phyloP scores from a whole-genome alignment of 2,888 invertebrate genomes.

The Odontothrips loti region DNA sequence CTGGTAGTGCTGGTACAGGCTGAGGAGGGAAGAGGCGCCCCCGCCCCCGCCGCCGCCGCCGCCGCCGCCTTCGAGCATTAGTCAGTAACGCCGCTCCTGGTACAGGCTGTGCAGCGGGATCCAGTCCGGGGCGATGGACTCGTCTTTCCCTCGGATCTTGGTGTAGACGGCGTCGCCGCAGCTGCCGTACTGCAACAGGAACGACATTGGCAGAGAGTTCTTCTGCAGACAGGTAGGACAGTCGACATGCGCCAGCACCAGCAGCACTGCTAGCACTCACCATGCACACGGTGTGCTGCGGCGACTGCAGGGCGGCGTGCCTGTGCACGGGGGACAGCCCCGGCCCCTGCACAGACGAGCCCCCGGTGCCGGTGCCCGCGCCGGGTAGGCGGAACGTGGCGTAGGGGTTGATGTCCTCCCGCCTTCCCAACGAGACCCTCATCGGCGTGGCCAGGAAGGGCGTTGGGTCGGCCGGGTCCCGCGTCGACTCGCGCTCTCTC shows the following conservation, averaged over 20 bases:
- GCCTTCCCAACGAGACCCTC: conserved; percentile 34
- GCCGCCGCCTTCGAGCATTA: neutral
- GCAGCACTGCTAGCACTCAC: neutral
- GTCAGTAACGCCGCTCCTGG: conserved; percentile 36
- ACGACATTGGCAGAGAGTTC: neutral
- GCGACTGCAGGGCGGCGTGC: neutral
- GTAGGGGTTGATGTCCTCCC: conserved; percentile 36
- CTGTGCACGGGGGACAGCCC: neutral
- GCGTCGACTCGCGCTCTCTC: neutral
- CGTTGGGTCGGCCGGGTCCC: neutral
- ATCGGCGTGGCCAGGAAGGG: conserved; percentile 35
- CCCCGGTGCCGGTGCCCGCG: conserved; percentile 17
- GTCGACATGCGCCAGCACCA: too few species aligned
- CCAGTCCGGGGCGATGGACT: conserved; percentile 32
- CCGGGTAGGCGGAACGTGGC: conserved; percentile 35
- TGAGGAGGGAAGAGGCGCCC: neutral
- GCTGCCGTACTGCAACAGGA: conserved; percentile 34
- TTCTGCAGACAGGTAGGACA: too few species aligned
- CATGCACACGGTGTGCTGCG: conserved; percentile 12
- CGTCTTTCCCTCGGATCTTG: conserved; percentile 35
- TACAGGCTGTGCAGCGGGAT: conserved; percentile 35
- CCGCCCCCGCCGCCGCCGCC: neutral
- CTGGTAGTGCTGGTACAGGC: conserved; percentile 1
- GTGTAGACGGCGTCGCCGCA: conserved; percentile 35
- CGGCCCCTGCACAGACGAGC: neutral